phyloP scores from a whole-genome alignment of 30 jellyfish, hydroid and myxozoan species.

The Chrysaora quinquecirrha region DNA sequence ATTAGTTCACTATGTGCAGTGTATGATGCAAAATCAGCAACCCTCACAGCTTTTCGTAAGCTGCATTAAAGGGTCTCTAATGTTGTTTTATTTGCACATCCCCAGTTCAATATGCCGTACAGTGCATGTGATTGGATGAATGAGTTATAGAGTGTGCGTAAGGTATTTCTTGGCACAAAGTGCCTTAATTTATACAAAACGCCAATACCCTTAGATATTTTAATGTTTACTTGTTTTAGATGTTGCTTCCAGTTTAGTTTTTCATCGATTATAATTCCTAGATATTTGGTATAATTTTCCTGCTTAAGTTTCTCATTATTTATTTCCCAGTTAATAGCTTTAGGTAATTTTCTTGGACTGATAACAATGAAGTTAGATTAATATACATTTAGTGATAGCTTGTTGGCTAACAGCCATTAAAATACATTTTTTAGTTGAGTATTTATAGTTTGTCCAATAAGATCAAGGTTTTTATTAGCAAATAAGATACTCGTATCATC shows the following conservation, averaged over 20 bases:
- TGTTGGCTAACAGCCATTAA: constrained; percentile 14
- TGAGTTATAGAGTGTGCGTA: constrained; percentile 11
- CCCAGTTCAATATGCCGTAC: no score
- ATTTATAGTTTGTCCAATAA: constrained; percentile 10
- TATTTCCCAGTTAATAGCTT: no score
- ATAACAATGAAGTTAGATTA: constrained; percentile 18
- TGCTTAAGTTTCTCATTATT: no score
- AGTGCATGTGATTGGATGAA: constrained; percentile 37
- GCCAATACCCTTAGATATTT: constrained; percentile 39
- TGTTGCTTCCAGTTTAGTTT: no score
- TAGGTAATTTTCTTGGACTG: constrained; percentile 21
- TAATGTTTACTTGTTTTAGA: no score
- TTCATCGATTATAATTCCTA: no score
- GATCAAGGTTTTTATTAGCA: no score
- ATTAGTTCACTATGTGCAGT: constrained; percentile 47
- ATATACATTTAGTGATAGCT: no score
- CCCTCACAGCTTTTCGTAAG: constrained; percentile 50
- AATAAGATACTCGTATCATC: no score
- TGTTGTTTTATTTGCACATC: constrained; percentile 41
- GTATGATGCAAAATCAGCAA: constrained; percentile 25
- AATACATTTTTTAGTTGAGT: neutral
- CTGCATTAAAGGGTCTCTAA: constrained; percentile 13
- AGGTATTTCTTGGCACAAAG: neutral
- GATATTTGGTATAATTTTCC: constrained; percentile 4
- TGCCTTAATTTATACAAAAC: constrained; percentile 27